Evolutionary conservation across 2,888 invertebrate genomes (phyloP), one percentile per base, ranked within the genome.

Genomic region (Xiphydria camelus): DNA sequence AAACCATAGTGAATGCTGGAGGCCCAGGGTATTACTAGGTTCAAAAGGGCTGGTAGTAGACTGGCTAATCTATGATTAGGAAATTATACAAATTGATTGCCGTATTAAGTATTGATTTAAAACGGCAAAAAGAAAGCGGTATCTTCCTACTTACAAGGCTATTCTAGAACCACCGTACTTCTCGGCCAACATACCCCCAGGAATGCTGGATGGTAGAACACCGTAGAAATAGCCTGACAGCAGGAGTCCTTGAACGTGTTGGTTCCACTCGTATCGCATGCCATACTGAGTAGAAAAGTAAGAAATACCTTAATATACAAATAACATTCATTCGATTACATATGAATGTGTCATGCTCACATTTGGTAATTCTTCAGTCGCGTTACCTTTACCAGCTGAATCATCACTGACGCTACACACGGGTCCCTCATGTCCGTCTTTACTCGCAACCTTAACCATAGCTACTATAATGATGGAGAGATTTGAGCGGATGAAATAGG

Each of bases 401-500:
- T 2, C 19, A 12, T 25, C 3, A n/a, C n/a, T 17, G 19, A 0
- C 36, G 7, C 5, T 9, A 43, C 68, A 69, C 5, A 47, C 44
- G 25, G 59, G 47, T 29, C 49, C 59, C 9, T 5, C 21, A 4
- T 18, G 12, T 42, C 14, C 46, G 47, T 6, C 33, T n/a, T 15
- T 31, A n/a, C 25, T 29, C 2, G 25, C n/a, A 5, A 32, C 26
- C 7, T 58, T 61, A 12, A 68, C 69, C 74, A 75, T 74, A 3
- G 75, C 72, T 7, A 73, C 73, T 36, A 75, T 71, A 6, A 57
- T 64, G 32, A 90, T 83, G 10, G 89, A 88, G 70, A 90, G 82
- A 75, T 90, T 89, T 1, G 88, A 88, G 42, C 89, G 80, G 57
- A 88, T 79, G 81, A 89, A 87, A 73, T 89, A 90, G 4, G 83